Evolutionary conservation across 2,797 vertebrate genomes (phyloP).

Genomic region (Coreius guichenoti): DNA sequence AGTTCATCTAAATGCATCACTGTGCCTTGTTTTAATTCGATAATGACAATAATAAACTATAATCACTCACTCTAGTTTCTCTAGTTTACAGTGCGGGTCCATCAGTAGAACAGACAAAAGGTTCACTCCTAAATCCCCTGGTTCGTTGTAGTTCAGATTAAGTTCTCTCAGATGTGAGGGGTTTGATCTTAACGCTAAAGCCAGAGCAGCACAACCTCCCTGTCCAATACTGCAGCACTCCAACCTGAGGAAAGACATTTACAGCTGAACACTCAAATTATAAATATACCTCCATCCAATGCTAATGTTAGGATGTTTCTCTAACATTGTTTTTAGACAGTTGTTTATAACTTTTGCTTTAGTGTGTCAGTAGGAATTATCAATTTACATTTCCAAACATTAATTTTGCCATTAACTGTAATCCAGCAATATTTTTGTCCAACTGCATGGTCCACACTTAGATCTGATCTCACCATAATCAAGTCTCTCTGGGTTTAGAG

Average conservation of each 20-base stretch:
- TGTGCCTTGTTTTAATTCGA: background rate
- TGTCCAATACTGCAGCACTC: background rate
- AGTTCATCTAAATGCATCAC: background rate
- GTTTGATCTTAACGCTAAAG: background rate
- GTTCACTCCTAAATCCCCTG: background rate
- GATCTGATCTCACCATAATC: background rate
- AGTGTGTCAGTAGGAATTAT: background rate
- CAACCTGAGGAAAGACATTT: background rate
- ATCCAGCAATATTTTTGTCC: background rate
- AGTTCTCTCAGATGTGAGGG: background rate
- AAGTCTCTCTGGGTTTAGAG: background rate
- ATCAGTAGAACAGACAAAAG: background rate
- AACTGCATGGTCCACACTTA: background rate
- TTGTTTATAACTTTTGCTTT: background rate
- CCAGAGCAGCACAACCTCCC: background rate
- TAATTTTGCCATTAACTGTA: background rate
- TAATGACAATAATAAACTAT: background rate
- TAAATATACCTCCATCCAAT: background rate
- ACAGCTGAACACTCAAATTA: background rate
- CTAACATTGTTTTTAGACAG: background rate
- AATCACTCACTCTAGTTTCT: slow-evolving; percentile 22
- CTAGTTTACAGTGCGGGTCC: background rate
- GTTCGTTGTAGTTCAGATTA: slow-evolving; percentile 14
- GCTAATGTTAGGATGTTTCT: background rate
- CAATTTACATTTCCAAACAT: background rate